These are phyloP conservation scores for Heliconius sara DNA, from an alignment of 2,888 invertebrate genomes.

Conservation along the genomic window DNA sequence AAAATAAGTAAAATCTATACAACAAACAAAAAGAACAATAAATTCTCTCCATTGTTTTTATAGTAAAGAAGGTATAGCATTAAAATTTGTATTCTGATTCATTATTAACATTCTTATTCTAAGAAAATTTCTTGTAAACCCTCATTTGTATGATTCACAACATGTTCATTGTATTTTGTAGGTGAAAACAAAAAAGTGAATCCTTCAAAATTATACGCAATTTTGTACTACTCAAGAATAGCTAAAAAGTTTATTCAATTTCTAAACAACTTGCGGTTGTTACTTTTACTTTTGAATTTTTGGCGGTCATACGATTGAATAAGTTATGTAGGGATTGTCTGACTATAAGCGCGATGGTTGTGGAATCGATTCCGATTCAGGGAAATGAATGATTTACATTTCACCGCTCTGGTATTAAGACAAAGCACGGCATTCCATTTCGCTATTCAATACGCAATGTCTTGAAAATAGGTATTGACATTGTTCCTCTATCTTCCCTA, in stretches of 20 bases:
- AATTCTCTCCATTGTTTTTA: too few relatives aligned
- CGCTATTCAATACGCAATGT: neutral
- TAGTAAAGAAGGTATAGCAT: neutral
- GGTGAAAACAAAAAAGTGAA: conserved; percentile 29
- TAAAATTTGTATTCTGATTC: conserved; percentile 14
- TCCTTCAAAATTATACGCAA: conserved; percentile 17
- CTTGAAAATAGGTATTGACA: neutral
- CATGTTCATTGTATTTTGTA: conserved; percentile 6
- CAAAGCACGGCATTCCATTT: neutral
- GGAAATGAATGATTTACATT: neutral
- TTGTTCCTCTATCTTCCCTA: neutral
- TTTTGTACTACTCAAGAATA: conserved; percentile 6
- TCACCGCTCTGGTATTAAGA: neutral
- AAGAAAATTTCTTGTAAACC: conserved; percentile 4
- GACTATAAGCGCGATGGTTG: neutral
- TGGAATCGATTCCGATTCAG: too few relatives aligned
- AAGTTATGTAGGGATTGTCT: neutral
- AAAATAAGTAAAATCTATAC: too few relatives aligned
- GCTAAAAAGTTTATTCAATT: neutral
- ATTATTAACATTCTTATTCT: neutral
- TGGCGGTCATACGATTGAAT: neutral
- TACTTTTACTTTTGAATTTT: conserved; percentile 2
- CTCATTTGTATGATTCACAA: conserved; percentile 18
- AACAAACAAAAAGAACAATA: too few relatives aligned
- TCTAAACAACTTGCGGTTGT: neutral